Conservation (phyloP, 2,113 vertebrate species). For the Cynocephalus volans region DNA sequence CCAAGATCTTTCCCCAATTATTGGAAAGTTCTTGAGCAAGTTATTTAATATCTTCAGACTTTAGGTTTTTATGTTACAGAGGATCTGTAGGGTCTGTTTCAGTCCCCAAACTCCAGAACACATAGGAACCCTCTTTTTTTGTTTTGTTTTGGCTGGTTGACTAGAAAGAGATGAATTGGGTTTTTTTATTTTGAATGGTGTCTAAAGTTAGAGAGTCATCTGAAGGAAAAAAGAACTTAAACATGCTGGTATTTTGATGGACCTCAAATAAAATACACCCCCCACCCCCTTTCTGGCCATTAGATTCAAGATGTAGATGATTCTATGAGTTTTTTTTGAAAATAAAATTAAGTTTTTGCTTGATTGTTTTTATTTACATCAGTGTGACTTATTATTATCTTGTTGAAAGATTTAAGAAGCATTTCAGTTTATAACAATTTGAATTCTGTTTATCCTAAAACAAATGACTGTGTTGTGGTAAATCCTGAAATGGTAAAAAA, state of each 20-base stretch:
- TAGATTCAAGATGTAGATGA: background rate
- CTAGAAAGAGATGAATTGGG: background rate
- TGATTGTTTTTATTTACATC: slow-evolving; percentile 41
- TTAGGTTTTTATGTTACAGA: background rate
- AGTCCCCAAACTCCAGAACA: background rate
- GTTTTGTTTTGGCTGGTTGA: background rate
- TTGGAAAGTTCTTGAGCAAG: background rate
- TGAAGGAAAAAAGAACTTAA: background rate
- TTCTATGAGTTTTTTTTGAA: background rate
- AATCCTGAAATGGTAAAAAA: background rate
- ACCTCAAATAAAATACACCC: background rate
- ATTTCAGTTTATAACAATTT: background rate
- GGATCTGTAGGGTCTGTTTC: background rate
- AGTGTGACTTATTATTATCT: background rate
- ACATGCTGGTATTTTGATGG: background rate
- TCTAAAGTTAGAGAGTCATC: background rate
- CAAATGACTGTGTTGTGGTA: background rate
- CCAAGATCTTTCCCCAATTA: background rate
- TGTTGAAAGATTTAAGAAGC: background rate
- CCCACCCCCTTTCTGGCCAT: fast-evolving
- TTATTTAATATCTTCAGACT: background rate
- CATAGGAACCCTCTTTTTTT: background rate
- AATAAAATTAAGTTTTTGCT: background rate
- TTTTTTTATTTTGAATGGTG: background rate
- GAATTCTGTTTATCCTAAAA: background rate